phyloP scores from a whole-genome alignment of 2,888 invertebrate species.

The Dendrolimus houi region DNA sequence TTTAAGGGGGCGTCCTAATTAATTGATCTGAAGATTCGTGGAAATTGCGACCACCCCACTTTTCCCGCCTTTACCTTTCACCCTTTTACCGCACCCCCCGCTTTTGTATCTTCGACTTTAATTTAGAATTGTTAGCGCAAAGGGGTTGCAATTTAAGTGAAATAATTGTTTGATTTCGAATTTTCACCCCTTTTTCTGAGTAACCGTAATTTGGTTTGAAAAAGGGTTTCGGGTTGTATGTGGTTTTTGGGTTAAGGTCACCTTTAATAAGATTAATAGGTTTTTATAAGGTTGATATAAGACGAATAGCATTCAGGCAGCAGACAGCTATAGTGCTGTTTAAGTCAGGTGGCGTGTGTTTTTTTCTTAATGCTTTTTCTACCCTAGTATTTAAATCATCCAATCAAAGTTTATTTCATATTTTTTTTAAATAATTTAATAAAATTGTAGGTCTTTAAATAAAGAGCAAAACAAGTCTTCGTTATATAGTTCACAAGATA shows the following conservation, averaged over 20 bases:
- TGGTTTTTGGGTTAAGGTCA: background rate
- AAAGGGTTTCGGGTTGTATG: conserved; percentile 21
- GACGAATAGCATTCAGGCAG: no score
- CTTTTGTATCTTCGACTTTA: conserved; percentile 68
- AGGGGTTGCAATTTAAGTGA: conserved; percentile 73
- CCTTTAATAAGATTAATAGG: background rate
- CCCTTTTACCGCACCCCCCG: conserved; percentile 16
- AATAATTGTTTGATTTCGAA: conserved; percentile 73
- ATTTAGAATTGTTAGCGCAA: conserved; percentile 72
- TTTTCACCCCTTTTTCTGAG: conserved; percentile 33
- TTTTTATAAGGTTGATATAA: background rate
- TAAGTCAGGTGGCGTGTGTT: no score
- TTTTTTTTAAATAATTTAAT: no score
- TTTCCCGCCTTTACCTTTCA: conserved; percentile 9
- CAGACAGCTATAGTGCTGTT: no score
- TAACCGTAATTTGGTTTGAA: conserved; percentile 47
- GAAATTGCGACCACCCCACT: conserved; percentile 46
- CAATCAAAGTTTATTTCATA: no score
- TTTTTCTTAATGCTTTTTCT: no score
- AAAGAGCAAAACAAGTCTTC: no score
- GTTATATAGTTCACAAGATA: no score
- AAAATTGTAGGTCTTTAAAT: no score
- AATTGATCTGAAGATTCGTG: conserved; percentile 70
- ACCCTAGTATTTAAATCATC: no score
- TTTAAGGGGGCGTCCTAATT: conserved; percentile 62